These are phyloP conservation scores for Heliconius aoede DNA, from an alignment of 2,888 invertebrate genomes.

Conservation along the genomic window DNA sequence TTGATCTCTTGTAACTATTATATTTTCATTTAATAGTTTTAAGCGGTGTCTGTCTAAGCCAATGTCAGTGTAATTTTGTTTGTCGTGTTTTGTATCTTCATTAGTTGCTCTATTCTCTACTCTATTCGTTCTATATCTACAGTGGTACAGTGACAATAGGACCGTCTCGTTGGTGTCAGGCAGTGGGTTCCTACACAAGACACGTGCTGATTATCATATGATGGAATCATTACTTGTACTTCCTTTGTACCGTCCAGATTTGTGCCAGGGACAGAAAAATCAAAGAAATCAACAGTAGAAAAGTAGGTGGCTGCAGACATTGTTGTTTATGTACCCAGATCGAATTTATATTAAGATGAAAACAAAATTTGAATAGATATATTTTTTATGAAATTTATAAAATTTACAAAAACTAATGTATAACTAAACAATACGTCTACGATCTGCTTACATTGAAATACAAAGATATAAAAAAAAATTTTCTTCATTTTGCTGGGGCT, in stretches of 20 bases:
- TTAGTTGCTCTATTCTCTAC: conserved; percentile 55
- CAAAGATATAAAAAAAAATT: neutral
- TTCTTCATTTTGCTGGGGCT: conserved; percentile 1
- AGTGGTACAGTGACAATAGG: conserved; percentile 69
- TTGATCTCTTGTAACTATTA: neutral
- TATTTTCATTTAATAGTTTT: neutral
- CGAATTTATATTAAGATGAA: conserved; percentile 1
- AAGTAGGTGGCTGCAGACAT: conserved; percentile 52
- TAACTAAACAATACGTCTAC: neutral
- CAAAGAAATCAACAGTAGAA: conserved; percentile 72
- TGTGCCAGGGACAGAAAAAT: conserved; percentile 79
- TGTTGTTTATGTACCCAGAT: conserved; percentile 35
- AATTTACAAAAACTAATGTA: too few species aligned
- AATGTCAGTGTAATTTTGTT: conserved; percentile 39
- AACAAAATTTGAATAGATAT: neutral
- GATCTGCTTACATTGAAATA: conserved; percentile 31
- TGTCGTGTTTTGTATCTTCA: conserved; percentile 57
- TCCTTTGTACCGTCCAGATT: conserved; percentile 75
- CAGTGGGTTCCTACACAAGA: conserved; percentile 78
- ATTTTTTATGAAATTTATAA: too few species aligned
- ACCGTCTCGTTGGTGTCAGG: conserved; percentile 55
- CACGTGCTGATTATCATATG: conserved; percentile 80
- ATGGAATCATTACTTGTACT: conserved; percentile 83
- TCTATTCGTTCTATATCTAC: conserved; percentile 65
- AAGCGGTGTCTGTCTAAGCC: conserved; percentile 10